phyloP scores from a whole-genome alignment of 2,888 invertebrate species.

The Pyrrhosoma nymphula region DNA sequence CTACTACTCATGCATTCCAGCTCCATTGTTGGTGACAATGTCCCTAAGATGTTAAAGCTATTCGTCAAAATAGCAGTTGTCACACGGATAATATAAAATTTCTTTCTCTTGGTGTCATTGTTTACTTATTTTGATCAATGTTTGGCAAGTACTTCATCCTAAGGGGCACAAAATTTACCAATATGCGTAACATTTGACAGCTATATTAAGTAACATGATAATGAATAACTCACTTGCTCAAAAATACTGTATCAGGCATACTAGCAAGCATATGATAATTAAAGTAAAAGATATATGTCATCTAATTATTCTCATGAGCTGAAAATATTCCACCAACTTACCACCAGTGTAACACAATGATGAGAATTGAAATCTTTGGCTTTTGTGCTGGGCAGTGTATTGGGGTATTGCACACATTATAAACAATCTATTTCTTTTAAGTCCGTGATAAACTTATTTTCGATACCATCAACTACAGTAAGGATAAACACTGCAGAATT shows the following conservation, averaged over 20 bases:
- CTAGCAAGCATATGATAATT: neutral
- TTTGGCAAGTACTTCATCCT: neutral
- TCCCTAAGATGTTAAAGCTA: neutral
- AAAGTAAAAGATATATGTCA: neutral
- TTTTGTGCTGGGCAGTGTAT: constrained; percentile 67
- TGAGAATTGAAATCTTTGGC: constrained; percentile 64
- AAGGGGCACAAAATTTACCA: neutral
- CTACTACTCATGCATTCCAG: neutral
- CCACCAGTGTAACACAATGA: constrained; percentile 61
- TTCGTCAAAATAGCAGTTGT: neutral
- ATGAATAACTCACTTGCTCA: constrained; percentile 11
- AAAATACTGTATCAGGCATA: neutral
- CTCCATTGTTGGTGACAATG: neutral
- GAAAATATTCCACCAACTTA: constrained; percentile 49
- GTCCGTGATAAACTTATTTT: neutral
- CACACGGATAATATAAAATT: neutral
- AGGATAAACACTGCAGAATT: constrained; percentile 37
- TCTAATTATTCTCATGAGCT: constrained; percentile 42
- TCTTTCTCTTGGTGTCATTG: neutral
- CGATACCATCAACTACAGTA: neutral
- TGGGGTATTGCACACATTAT: constrained; percentile 52
- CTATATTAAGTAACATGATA: neutral
- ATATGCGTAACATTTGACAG: neutral
- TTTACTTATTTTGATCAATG: neutral
- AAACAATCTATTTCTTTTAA: constrained; percentile 39